Evolutionary conservation across 2,797 vertebrate genomes (phyloP).

Genomic region (Sarcophilus harrisii): DNA sequence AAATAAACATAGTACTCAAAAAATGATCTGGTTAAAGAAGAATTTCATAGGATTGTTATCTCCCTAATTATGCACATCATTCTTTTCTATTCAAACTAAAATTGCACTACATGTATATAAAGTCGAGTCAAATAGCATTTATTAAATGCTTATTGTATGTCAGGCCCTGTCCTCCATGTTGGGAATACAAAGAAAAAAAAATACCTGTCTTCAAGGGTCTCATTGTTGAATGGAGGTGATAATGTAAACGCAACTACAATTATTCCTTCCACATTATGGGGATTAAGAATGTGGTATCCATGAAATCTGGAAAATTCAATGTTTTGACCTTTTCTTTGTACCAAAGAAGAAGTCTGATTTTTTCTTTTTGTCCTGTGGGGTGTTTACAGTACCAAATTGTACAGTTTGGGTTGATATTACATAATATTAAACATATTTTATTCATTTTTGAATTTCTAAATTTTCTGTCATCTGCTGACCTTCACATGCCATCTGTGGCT

Average conservation of each 20-base stretch:
- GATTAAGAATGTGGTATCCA: rapidly evolving
- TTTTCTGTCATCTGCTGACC: background rate
- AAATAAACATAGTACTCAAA: background rate
- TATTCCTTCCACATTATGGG: background rate
- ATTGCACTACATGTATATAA: background rate
- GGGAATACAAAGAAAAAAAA: background rate
- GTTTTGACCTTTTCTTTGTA: background rate
- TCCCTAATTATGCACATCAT: background rate
- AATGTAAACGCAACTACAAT: background rate
- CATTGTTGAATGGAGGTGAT: background rate
- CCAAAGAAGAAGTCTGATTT: background rate
- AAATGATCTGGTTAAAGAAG: background rate
- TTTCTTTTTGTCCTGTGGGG: background rate
- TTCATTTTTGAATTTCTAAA: background rate
- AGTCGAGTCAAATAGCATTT: background rate
- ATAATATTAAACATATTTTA: background rate
- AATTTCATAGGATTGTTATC: background rate
- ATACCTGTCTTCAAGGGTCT: background rate
- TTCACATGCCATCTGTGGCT: background rate
- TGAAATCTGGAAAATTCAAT: background rate
- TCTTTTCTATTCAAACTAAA: background rate
- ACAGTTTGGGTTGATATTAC: background rate
- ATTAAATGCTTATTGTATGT: background rate
- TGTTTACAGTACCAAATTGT: background rate
- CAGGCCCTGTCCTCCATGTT: background rate